Evolutionary conservation across 2,888 invertebrate genomes (phyloP), one percentile per base, ranked within the genome.

Genomic region (Ichneumoninae sp.): DNA sequence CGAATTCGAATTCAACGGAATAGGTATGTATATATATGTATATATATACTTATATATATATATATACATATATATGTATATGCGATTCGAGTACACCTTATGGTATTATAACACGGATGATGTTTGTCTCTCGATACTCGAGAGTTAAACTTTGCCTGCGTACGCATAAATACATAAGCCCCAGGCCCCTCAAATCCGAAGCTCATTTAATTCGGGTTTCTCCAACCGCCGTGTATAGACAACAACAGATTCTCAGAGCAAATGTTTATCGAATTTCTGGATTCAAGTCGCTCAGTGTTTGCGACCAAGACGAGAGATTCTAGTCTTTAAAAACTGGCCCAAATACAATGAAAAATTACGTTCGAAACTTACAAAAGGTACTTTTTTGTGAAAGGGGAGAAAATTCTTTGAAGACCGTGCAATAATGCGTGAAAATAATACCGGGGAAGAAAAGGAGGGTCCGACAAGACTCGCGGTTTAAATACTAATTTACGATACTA

Each of bases 131-230:
- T 66, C 22, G 57, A 54, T 73, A 30, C 54, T 22, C 33, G 65
- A 65, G 47, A 40, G 40, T 19, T 40, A 63, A 81, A 75, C 40
- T 75, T 60, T 33, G 33, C 68, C 36, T 33, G 22, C 60, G 30
- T 36, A 40, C 69, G 60, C 74, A 81, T 81, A 50, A 75, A 75
- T 50, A 52, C 74, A 68, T 30, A 75, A 63, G 40, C n/a, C 8
- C 22, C 7, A 10, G 57, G 26, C 13, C 30, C 36, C 19, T 69
- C 57, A 26, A n/a, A 60, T 36, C 30, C 40, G 10, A 52, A 66
- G 73, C n/a, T 47, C 50, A 33, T 40, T 36, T 66, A 54, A 66
- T 44, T 22, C 63, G 19, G 16, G 8, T 6, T 30, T 30, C 60
- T 0, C 33, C 3, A 16, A 63, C 33, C 33, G 33, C 30, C 2